phyloP scores from a whole-genome alignment of 2,888 invertebrate genomes.

The Caenorhabditis sulstoni region DNA sequence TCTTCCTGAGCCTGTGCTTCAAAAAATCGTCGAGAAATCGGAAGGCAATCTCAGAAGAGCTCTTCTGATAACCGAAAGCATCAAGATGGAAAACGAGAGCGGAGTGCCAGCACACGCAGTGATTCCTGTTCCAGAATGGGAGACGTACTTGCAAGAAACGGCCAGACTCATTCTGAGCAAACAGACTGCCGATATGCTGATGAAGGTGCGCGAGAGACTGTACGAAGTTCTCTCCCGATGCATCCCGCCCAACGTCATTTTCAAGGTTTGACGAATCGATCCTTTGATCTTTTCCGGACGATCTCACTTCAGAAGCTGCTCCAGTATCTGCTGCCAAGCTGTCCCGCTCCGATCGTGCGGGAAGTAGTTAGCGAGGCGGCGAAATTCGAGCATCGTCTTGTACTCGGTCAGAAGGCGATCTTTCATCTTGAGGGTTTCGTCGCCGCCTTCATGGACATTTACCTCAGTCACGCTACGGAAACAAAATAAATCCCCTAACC shows the following conservation, averaged over 20 bases:
- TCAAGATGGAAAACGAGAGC: slow-evolving; percentile 57
- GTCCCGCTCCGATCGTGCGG: slow-evolving; percentile 88
- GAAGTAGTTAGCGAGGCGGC: slow-evolving; percentile 91
- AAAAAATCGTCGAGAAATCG: slow-evolving; percentile 87
- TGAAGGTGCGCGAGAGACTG: slow-evolving; percentile 87
- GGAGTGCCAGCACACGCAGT: slow-evolving; percentile 80
- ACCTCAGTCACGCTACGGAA: slow-evolving; percentile 80
- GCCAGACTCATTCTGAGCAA: slow-evolving; percentile 90
- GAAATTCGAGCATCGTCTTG: slow-evolving; percentile 92
- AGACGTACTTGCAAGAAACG: slow-evolving; percentile 89
- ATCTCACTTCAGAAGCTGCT: slow-evolving; percentile 63
- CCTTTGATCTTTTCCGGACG: too few relatives aligned
- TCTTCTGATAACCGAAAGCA: slow-evolving; percentile 89
- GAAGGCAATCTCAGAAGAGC: slow-evolving; percentile 93
- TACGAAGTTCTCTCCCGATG: slow-evolving; percentile 95
- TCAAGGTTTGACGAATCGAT: too few relatives aligned
- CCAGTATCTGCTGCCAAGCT: slow-evolving; percentile 88
- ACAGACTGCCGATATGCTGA: slow-evolving; percentile 87
- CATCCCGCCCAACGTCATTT: slow-evolving; percentile 93
- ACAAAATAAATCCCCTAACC: slow-evolving; percentile 17
- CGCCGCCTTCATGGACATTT: slow-evolving; percentile 95
- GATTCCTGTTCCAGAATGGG: slow-evolving; percentile 94
- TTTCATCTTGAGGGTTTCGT: slow-evolving; percentile 98
- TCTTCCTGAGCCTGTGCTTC: slow-evolving; percentile 63
- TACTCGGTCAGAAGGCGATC: slow-evolving; percentile 89